Conservation (phyloP, 2,888 invertebrate genomes). For the Ennomos fuscantarius region DNA sequence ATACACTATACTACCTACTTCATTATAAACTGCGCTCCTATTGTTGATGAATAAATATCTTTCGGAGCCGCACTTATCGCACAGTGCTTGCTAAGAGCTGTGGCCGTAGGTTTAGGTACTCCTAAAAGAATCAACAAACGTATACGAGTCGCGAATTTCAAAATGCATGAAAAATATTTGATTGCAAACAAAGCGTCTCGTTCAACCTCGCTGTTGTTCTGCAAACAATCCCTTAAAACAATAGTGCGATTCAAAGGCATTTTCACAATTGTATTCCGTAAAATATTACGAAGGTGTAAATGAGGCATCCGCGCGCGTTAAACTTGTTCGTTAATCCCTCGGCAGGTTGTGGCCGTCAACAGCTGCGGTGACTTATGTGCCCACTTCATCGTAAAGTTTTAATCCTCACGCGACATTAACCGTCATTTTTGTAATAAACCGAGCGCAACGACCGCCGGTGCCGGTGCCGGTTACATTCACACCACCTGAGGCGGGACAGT, state of each 20-base stretch:
- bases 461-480: too few relatives aligned
- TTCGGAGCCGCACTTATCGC: too few relatives aligned
- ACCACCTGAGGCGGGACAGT: too few relatives aligned
- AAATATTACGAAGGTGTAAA: conserved; percentile 8
- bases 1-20: too few relatives aligned
- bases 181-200: conserved; percentile 1
- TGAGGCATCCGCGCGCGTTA: neutral
- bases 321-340: conserved; percentile 1
- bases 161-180: conserved; percentile 4
- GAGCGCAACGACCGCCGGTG: too few relatives aligned
- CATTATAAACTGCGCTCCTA: too few relatives aligned
- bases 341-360: conserved; percentile 5
- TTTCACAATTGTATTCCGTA: conserved; percentile 6
- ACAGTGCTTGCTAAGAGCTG: too few relatives aligned
- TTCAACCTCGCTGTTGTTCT: conserved; percentile 3
- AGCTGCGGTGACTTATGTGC: conserved; percentile 1
- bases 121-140: neutral
- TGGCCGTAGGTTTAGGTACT: too few relatives aligned
- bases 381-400: conserved; percentile 2
- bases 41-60: too few relatives aligned
- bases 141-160: neutral
- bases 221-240: conserved; percentile 9
- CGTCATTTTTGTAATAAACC: neutral
- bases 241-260: conserved; percentile 12
- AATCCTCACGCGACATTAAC: conserved; percentile 2